phyloP scores from a whole-genome alignment of 2,113 vertebrate species.

The Hyla sarda region DNA sequence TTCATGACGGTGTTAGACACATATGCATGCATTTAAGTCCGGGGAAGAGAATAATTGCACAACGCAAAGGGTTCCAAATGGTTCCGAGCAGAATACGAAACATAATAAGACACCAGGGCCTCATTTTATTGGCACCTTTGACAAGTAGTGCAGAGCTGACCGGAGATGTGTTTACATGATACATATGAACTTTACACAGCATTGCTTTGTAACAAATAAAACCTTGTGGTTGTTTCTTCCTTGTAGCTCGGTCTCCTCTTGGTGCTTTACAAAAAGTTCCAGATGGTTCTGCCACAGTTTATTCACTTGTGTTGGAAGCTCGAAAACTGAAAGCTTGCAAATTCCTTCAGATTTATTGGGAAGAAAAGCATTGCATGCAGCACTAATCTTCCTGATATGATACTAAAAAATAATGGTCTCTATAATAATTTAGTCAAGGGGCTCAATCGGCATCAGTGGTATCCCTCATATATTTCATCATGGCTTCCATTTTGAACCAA shows the following conservation, averaged over 20 bases:
- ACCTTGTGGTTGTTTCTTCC: neutral
- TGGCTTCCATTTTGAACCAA: too few relatives aligned
- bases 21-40: neutral
- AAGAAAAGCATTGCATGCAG: too few relatives aligned
- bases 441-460: too few relatives aligned
- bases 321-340: too few relatives aligned
- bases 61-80: neutral
- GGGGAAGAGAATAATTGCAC: neutral
- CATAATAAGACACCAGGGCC: conserved; percentile 7
- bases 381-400: too few relatives aligned
- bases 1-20: conserved; percentile 8
- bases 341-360: too few relatives aligned
- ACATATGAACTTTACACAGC: neutral
- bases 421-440: too few relatives aligned
- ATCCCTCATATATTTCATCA: too few relatives aligned
- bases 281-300: too few relatives aligned
- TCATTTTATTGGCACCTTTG: conserved; percentile 22
- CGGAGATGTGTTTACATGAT: neutral
- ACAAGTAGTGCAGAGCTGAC: neutral
- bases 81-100: neutral
- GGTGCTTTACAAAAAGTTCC: too few relatives aligned
- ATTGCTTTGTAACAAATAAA: neutral
- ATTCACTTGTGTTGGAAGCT: too few relatives aligned
- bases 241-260: neutral
- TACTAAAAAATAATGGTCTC: too few relatives aligned